Conservation (phyloP, 2,113 vertebrate genomes). For the Salvelinus fontinalis region DNA sequence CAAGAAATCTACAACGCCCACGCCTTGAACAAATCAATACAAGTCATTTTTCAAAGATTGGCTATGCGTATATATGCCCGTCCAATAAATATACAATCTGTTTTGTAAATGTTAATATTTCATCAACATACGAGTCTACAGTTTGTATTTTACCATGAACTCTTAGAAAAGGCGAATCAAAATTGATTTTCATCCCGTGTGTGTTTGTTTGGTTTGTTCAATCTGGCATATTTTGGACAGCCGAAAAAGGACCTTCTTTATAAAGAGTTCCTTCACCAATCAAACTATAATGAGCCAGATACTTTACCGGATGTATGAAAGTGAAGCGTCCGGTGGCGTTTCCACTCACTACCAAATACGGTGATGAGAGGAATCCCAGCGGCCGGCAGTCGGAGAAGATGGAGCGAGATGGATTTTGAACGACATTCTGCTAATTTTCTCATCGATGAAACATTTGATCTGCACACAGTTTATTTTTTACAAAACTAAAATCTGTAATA, state of each 20-base stretch:
- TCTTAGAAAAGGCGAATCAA: neutral
- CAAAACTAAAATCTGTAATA: no score
- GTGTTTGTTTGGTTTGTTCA: neutral
- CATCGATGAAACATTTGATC: no score
- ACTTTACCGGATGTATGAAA: no score
- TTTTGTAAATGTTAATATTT: neutral
- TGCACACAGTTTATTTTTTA: no score
- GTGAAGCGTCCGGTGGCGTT: no score
- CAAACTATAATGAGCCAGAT: neutral
- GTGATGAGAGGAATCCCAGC: no score
- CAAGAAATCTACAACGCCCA: neutral
- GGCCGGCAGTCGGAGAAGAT: no score
- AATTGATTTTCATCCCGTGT: neutral
- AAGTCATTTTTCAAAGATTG: constrained; percentile 65
- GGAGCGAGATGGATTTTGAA: no score
- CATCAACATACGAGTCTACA: neutral
- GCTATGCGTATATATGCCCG: constrained; percentile 39
- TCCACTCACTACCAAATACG: no score
- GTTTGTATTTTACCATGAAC: neutral
- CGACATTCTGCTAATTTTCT: no score
- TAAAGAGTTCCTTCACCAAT: constrained; percentile 71
- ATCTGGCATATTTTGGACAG: constrained; percentile 51
- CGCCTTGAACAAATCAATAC: constrained; percentile 48
- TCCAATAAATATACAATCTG: neutral
- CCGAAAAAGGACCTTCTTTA: constrained; percentile 65